Conservation (phyloP, 1,140 invertebrate species). For the Drosophila subobscura region DNA sequence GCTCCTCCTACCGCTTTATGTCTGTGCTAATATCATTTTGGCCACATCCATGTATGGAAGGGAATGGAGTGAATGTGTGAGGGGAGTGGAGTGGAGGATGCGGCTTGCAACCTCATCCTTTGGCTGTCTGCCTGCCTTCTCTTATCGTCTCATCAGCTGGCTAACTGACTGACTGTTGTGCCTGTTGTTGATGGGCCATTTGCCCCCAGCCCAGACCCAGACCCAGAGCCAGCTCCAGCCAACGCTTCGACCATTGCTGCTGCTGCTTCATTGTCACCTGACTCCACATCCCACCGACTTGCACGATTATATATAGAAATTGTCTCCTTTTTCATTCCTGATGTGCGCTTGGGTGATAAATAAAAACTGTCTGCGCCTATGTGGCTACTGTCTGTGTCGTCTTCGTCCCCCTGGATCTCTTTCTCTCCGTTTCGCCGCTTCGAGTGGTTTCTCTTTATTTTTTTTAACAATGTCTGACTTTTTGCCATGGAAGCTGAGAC, state of each 20-base stretch:
- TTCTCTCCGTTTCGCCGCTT: too few species aligned
- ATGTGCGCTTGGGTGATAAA: slow-evolving; percentile 64
- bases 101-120: slow-evolving; percentile 14
- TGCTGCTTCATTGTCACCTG: slow-evolving; percentile 1
- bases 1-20: too few species aligned
- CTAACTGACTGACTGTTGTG: slow-evolving; percentile 28
- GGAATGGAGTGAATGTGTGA: too few species aligned
- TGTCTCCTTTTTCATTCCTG: slow-evolving; percentile 4
- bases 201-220: slow-evolving; percentile 13
- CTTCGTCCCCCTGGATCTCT: not conserved
- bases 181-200: slow-evolving; percentile 49
- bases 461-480: slow-evolving; percentile 50
- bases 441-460: slow-evolving; percentile 13
- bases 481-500: slow-evolving; percentile 57
- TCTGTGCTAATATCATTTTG: slow-evolving; percentile 46
- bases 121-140: slow-evolving; percentile 37
- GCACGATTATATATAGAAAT: slow-evolving; percentile 1
- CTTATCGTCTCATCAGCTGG: slow-evolving; percentile 57
- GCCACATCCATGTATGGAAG: slow-evolving; percentile 11
- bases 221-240: too few species aligned
- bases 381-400: slow-evolving; percentile 31
- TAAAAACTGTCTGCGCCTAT: slow-evolving; percentile 82
- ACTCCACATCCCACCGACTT: not conserved
- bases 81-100: not conserved
- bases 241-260: not conserved